Evolutionary conservation across 2,113 vertebrate genomes (phyloP), one percentile per base, ranked within the genome.

Genomic region (Lampris incognitus): DNA sequence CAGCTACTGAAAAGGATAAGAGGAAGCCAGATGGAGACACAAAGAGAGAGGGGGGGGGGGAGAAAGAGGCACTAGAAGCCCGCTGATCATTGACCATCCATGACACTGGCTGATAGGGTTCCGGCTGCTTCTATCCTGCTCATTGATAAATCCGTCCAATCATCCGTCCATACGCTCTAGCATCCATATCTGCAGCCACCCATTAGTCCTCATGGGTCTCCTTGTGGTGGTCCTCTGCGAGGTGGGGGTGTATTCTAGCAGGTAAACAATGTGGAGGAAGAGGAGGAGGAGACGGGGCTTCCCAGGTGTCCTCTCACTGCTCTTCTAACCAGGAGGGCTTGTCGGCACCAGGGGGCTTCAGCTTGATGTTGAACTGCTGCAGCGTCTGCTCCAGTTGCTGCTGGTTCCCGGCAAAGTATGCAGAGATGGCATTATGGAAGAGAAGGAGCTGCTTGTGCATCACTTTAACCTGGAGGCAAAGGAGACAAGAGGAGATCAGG

Each of bases 291-390:
- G n/a, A 69, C 50, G 48, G 79, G 52, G 69, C 46, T 66, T 60
- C 13, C 65, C 5, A 9, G 59, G 52, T 40, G 48, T 42, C 52
- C 46, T 36, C 83, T 95, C 95, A 98, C 91, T 96, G 97, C 94
- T 99, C 97, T 93, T 99, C 98, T 90, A 99, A 94, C 98, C 98
- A 99, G 62, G 98, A 99, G n/a, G 98, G 98, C 85, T 98, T 97
- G 92, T 98, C 98, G 0, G 94, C 91, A 38, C 96, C 97, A 0
- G 97, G 96, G 9, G 96, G 96, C 92, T 94, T 96, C 72, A 99
- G 90, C 93, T 96, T 96, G 89, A 98, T 95, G 94, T 96, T 98
- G 94, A 99, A 99, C 92, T 98, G 97, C 93, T 96, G 96, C 88
- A 99, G 96, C 66, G 97, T 98, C 93, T 97, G 96, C 91, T 98